These are phyloP conservation scores for Drosophila pectinifera DNA, from an alignment of 1,140 invertebrate genomes.

Conservation along the genomic window DNA sequence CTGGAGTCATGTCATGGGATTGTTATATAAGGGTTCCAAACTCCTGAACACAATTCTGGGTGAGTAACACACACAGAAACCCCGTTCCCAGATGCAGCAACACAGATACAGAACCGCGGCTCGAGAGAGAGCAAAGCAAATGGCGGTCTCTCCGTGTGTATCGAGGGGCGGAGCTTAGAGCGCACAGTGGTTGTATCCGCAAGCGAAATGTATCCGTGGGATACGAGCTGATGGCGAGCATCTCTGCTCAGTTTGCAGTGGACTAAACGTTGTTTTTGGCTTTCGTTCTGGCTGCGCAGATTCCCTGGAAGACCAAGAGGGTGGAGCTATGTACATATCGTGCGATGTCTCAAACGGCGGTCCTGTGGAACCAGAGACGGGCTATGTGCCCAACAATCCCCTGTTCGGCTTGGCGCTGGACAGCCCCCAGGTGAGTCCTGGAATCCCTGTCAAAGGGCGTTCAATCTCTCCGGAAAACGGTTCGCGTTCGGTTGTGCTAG, in stretches of 20 bases:
- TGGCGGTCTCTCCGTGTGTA: slow-evolving; percentile 52
- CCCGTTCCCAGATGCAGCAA: slow-evolving; percentile 14
- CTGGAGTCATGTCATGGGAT: slow-evolving; percentile 85
- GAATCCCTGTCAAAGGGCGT: slow-evolving; percentile 7
- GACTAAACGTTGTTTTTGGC: slow-evolving; percentile 9
- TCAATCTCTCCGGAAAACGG: slow-evolving; percentile 35
- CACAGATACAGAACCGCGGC: slow-evolving; percentile 25
- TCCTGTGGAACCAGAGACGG: slow-evolving; percentile 85
- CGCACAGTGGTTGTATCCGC: slow-evolving; percentile 64
- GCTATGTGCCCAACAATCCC: slow-evolving; percentile 85
- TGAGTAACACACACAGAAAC: slow-evolving; percentile 48
- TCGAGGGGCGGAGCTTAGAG: slow-evolving; percentile 65
- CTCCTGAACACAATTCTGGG: slow-evolving; percentile 85
- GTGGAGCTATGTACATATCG: slow-evolving; percentile 85
- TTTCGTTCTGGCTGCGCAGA: slow-evolving; percentile 65
- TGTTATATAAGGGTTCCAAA: slow-evolving; percentile 85
- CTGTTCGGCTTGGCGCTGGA: slow-evolving; percentile 84
- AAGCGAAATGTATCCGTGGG: slow-evolving; percentile 32
- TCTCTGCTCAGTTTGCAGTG: slow-evolving; percentile 38
- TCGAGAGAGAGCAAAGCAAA: slow-evolving; percentile 61
- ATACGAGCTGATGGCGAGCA: slow-evolving; percentile 29
- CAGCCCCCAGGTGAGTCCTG: slow-evolving; percentile 81
- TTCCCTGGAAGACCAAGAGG: slow-evolving; percentile 85
- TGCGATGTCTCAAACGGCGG: slow-evolving; percentile 85
- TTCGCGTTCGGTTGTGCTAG: slow-evolving; percentile 7